Percentiles rank a stretch among this genome's conserved stretches.
Conservation (phyloP, 53 echinoderm and acorn worm genomes). For the Holothuria scabra region DNA sequence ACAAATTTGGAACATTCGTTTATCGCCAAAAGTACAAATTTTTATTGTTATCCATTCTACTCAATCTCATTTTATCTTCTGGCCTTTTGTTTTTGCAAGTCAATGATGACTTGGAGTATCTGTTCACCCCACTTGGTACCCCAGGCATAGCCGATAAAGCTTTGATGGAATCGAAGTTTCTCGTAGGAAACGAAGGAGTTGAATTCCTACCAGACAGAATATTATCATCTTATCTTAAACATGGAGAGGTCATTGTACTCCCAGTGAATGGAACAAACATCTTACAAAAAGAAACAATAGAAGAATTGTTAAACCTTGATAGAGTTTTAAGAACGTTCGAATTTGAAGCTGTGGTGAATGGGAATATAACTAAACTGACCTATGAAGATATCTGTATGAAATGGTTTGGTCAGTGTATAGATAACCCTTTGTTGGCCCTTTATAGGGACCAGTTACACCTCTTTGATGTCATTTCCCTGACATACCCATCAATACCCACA, state of each 20-base stretch:
- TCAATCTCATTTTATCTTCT: slow-evolving; percentile 65
- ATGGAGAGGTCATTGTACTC: slow-evolving; percentile 73
- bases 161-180: slow-evolving; percentile 51
- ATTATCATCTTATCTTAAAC: slow-evolving; percentile 70
- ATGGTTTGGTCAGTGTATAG: slow-evolving; percentile 77
- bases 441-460: slow-evolving; percentile 47
- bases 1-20: slow-evolving; percentile 75
- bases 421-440: slow-evolving; percentile 69
- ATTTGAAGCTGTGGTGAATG: slow-evolving; percentile 49
- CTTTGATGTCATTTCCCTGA: slow-evolving; percentile 59
- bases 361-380: slow-evolving; percentile 44
- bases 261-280: slow-evolving; percentile 74
- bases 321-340: slow-evolving; percentile 62
- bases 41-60: slow-evolving; percentile 64
- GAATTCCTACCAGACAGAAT: slow-evolving; percentile 88
- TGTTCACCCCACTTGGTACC: slow-evolving; percentile 85
- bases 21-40: slow-evolving; percentile 64
- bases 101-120: slow-evolving; percentile 83
- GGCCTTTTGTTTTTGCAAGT: slow-evolving; percentile 72
- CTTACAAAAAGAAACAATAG: slow-evolving; percentile 62
- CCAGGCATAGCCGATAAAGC: slow-evolving; percentile 69
- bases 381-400: slow-evolving; percentile 80
- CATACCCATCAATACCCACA: slow-evolving; percentile 57
- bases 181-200: slow-evolving; percentile 76
- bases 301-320: slow-evolving; percentile 67